Evolutionary conservation across 1,140 invertebrate genomes (phyloP), one percentile per base, ranked within the genome.

Genomic region (Halictus rubicundus): DNA sequence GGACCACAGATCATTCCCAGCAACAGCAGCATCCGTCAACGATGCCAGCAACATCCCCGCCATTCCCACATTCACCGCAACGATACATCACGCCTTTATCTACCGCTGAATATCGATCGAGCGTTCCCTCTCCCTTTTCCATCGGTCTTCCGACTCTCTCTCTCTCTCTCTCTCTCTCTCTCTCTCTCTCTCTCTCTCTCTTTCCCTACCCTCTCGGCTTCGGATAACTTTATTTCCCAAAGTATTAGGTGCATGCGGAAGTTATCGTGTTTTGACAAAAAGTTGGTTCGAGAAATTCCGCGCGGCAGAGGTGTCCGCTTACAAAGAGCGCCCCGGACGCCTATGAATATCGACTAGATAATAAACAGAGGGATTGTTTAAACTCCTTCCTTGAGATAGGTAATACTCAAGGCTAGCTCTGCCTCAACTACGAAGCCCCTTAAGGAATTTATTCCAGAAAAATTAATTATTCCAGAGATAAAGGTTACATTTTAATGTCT

Each of bases 31-130:
- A 64, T 72, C 59, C 76, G 66, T 78, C 69, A 78, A 46, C 68
- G 52, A 32, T 76, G 68, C 68, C 61, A 74, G 52, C 71, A n/a
- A 23, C 78, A 59, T 49, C 39, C 76, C 39, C 12, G 46, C 39
- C 23, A n/a, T 59, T 78, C 68, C 42, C 66, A 71, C 68, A 52
- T 78, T 66, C 16, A 66, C 61, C 49, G 42, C 60, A 65, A 66
- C 70, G 37, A 66, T 79, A 79, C 61, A 65, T 73, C 61, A 73
- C 69, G 54, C 61, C 46, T 65, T 73, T 79, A 79, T 73, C 69
- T 60, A 49, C n/a, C 39, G 14, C 46, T 66, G 77, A 79, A 79
- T 74, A 79, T 79, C 68, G 76, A 78, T 72, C 76, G 32, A 42
- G 0, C n/a, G 5, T 19, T n/a, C 42, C 69, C 14, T 16, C 12